These are phyloP conservation scores for Morus bassanus DNA, from an alignment of 2,797 vertebrate genomes.

Conservation along the genomic window DNA sequence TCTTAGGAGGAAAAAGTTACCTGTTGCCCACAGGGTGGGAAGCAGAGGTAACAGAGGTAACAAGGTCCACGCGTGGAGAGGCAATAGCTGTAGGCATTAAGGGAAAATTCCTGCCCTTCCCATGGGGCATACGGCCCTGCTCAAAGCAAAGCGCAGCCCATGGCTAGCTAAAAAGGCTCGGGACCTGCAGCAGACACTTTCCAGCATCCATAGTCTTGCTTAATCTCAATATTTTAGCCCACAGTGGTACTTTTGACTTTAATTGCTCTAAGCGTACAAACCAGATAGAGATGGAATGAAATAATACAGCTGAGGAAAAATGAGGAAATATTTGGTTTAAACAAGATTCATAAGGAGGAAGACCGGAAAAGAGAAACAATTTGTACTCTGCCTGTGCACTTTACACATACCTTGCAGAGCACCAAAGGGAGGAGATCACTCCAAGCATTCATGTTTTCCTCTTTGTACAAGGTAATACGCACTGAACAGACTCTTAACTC, in stretches of 20 bases:
- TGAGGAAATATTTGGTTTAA: background rate
- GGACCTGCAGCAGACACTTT: background rate
- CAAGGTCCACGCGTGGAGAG: background rate
- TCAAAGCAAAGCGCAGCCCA: background rate
- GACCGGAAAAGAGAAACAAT: background rate
- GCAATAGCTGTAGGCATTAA: background rate
- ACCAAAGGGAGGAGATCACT: background rate
- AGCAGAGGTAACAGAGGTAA: background rate
- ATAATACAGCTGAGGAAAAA: background rate
- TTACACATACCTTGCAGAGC: background rate
- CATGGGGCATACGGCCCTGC: background rate
- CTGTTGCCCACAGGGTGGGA: background rate
- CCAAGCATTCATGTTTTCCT: background rate
- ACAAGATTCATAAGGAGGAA: background rate
- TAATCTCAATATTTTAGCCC: background rate
- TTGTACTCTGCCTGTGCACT: background rate
- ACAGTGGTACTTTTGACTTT: background rate
- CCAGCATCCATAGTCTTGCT: background rate
- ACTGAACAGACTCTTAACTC: slow-evolving; percentile 65
- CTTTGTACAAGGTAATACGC: background rate
- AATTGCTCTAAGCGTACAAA: background rate
- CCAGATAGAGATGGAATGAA: background rate
- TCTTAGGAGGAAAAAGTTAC: background rate
- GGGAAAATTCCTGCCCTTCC: background rate
- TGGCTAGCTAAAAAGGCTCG: background rate